A percentile compares a stretch with the other conserved stretches of the same genome.
phyloP scores from a whole-genome alignment of 1,140 invertebrate genomes.

The Meloidogyne hapla region DNA sequence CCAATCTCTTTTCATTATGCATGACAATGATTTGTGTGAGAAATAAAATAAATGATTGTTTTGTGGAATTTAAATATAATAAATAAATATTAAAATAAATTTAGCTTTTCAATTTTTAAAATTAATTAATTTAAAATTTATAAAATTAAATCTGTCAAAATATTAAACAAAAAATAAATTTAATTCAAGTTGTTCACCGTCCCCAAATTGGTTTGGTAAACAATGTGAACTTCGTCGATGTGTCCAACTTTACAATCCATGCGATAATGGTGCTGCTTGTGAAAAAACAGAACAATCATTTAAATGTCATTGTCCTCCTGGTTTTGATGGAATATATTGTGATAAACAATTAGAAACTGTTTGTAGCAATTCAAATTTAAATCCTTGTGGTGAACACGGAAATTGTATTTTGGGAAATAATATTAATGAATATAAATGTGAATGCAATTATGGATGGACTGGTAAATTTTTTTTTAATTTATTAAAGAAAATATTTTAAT shows the following conservation, averaged over 20 bases:
- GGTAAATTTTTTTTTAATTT: constrained; percentile 11
- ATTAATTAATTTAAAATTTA: not conserved
- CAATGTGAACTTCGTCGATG: constrained; percentile 19
- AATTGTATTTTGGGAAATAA: constrained; percentile 19
- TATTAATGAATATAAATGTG: constrained; percentile 22
- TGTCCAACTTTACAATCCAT: constrained; percentile 10
- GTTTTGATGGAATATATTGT: constrained; percentile 26
- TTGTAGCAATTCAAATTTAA: constrained; percentile 16
- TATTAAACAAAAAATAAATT: not conserved
- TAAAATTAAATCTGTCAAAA: not conserved
- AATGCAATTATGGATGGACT: constrained; percentile 24
- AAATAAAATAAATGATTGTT: not conserved
- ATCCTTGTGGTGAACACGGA: constrained; percentile 5
- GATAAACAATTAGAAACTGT: constrained; percentile 20
- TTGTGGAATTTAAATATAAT: not conserved
- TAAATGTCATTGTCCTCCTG: constrained; percentile 21
- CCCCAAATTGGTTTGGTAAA: constrained; percentile 19
- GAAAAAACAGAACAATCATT: constrained; percentile 17
- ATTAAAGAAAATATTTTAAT: no score
- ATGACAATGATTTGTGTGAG: not conserved
- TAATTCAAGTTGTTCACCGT: not conserved
- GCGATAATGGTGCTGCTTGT: constrained; percentile 13
- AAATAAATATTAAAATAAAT: not conserved
- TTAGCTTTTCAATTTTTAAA: not conserved
- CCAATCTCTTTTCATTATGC: not conserved